These are phyloP conservation scores for Bos indicus DNA, from an alignment of 2,113 vertebrate genomes.

Conservation along the genomic window DNA sequence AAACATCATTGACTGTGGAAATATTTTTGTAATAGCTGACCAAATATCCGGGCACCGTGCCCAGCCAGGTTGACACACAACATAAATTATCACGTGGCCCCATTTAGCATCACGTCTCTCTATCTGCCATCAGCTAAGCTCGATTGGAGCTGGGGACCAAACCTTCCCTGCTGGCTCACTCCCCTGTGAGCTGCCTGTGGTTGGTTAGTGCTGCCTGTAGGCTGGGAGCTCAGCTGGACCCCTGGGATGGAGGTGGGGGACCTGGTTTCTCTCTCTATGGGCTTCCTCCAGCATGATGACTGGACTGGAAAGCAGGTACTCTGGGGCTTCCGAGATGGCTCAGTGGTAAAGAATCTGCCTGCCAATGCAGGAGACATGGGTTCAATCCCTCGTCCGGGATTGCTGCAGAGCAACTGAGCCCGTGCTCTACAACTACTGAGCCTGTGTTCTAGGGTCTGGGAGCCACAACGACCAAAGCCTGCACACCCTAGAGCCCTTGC, in stretches of 20 bases:
- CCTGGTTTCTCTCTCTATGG: background rate
- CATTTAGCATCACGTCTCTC: too few species aligned
- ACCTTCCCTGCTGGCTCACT: background rate
- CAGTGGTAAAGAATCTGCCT: background rate
- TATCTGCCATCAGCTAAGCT: accelerated
- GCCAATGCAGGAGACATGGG: background rate
- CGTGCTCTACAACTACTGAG: background rate
- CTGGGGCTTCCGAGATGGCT: background rate
- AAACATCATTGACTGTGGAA: background rate
- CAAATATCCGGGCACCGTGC: background rate
- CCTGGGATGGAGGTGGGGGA: too few species aligned
- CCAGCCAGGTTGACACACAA: background rate
- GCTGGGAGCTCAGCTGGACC: background rate
- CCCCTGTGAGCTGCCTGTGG: background rate
- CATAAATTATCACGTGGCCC: background rate
- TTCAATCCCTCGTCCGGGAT: background rate
- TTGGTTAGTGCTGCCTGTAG: background rate
- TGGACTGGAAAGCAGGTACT: background rate
- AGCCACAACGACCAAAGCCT: accelerated
- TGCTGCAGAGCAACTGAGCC: background rate
- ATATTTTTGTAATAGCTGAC: background rate
- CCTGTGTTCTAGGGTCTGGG: background rate
- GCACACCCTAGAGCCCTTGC: background rate
- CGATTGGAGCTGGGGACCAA: accelerated
- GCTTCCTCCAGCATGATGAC: background rate